phyloP scores from a whole-genome alignment of 53 echinoderm and acorn worm species.

The Echinometra lucunter region DNA sequence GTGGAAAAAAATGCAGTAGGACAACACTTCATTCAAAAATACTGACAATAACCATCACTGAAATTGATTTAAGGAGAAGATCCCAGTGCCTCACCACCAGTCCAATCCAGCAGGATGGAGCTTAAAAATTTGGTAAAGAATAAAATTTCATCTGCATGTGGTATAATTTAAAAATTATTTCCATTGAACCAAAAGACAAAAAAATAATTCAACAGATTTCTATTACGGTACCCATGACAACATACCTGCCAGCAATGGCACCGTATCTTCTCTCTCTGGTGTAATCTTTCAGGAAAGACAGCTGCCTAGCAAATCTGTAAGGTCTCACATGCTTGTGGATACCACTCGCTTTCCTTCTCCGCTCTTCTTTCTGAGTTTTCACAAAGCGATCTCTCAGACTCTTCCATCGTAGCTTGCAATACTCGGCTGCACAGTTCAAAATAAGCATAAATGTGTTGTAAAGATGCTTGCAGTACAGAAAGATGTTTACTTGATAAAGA shows the following conservation, averaged over 20 bases:
- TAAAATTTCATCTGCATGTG: too few relatives aligned
- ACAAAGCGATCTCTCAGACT: slow-evolving; percentile 54
- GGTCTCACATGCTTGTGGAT: neutral
- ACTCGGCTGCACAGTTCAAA: slow-evolving; percentile 13
- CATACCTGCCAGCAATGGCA: neutral
- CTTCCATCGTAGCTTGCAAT: slow-evolving; percentile 65
- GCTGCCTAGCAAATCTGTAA: slow-evolving; percentile 9
- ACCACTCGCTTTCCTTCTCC: neutral
- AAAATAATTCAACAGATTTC: too few relatives aligned
- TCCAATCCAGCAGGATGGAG: too few relatives aligned
- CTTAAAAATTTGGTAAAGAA: too few relatives aligned
- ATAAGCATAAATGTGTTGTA: neutral
- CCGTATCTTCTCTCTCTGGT: neutral
- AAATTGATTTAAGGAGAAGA: too few relatives aligned
- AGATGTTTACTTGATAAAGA: neutral
- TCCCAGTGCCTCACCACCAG: too few relatives aligned
- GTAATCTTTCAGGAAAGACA: slow-evolving; percentile 41
- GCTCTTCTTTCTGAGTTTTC: slow-evolving; percentile 49
- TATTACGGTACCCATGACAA: neutral
- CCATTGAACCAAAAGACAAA: too few relatives aligned
- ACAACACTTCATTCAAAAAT: too few relatives aligned
- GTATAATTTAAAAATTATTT: too few relatives aligned
- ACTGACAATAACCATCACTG: too few relatives aligned
- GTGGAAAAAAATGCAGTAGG: too few relatives aligned
- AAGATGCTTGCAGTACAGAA: neutral